phyloP scores from a whole-genome alignment of 2,797 vertebrate genomes.

The Oreochromis grahami region DNA sequence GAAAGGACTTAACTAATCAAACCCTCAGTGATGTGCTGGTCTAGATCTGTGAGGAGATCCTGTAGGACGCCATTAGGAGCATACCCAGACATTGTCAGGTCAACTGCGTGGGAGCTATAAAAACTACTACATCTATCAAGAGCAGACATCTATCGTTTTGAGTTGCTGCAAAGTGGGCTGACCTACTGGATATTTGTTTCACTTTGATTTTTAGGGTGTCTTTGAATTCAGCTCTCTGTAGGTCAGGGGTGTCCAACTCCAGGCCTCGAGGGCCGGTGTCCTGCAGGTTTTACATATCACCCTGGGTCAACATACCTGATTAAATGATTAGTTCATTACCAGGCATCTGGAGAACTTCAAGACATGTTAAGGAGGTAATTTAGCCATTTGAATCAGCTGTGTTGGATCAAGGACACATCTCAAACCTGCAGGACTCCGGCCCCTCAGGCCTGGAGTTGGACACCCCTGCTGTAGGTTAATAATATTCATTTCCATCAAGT shows the following conservation, averaged over 20 bases:
- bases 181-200: neutral
- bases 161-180: neutral
- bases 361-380: neutral
- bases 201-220: neutral
- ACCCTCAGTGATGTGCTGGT: neutral
- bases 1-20: neutral
- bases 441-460: fast-evolving
- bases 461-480: neutral
- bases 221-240: neutral
- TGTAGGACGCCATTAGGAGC: neutral
- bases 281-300: neutral
- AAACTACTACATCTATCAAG: neutral
- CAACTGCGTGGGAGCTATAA: fast-evolving
- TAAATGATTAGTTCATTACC: fast-evolving
- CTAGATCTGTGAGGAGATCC: neutral
- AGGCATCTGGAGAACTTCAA: neutral
- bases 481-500: neutral
- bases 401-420: fast-evolving
- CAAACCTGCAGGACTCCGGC: fast-evolving
- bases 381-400: too few relatives aligned
- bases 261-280: fast-evolving
- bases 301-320: neutral
- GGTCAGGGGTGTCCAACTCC: neutral
- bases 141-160: neutral
- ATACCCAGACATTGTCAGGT: neutral